Evolutionary conservation across 2,888 invertebrate genomes (phyloP).

Genomic region (Cantharis lateralis): DNA sequence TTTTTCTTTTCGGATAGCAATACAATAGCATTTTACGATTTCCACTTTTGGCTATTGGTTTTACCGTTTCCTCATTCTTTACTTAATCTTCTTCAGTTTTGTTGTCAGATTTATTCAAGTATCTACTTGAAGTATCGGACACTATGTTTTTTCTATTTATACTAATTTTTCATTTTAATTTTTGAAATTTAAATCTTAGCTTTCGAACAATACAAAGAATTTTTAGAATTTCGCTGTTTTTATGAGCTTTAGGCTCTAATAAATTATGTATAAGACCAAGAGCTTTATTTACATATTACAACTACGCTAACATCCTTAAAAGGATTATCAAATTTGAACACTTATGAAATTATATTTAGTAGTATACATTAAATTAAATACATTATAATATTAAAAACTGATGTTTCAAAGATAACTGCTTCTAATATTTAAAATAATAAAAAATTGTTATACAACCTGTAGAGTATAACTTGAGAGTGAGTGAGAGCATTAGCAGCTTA

Average conservation of each 20-base stretch:
- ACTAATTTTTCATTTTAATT: neutral
- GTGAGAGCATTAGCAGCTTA: too few species aligned
- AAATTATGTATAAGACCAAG: neutral
- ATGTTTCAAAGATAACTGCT: too few species aligned
- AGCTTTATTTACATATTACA: neutral
- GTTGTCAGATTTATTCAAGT: neutral
- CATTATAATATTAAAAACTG: neutral
- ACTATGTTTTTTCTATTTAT: neutral
- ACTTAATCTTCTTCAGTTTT: neutral
- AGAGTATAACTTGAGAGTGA: too few species aligned
- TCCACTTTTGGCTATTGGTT: neutral
- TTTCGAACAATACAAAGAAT: neutral
- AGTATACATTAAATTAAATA: neutral
- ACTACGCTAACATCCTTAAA: neutral
- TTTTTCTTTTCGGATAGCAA: neutral
- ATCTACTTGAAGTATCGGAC: neutral
- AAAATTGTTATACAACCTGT: too few species aligned
- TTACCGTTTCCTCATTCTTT: neutral
- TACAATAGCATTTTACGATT: neutral
- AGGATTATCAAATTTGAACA: neutral
- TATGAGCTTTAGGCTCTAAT: neutral
- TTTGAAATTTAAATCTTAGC: neutral
- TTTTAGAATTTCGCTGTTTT: neutral
- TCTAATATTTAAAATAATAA: too few species aligned
- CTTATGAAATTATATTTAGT: neutral